Conservation (phyloP, 2,113 vertebrate species). For the Pogona vitticeps region DNA sequence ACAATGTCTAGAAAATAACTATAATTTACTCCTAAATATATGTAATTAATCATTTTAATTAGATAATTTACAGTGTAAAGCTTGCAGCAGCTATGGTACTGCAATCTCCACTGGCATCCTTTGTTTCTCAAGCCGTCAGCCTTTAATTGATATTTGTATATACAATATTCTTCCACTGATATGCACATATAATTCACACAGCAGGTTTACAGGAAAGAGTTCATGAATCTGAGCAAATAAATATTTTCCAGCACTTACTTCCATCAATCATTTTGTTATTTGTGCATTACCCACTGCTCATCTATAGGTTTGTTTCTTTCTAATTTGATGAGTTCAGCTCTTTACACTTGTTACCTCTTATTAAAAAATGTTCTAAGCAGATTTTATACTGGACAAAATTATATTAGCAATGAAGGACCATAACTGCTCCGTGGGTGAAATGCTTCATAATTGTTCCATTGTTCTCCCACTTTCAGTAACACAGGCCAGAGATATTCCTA, state of each 20-base stretch:
- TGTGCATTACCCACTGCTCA: not conserved
- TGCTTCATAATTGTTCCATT: no score
- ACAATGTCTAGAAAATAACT: constrained; percentile 42
- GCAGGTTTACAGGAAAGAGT: constrained; percentile 30
- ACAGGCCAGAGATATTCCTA: no score
- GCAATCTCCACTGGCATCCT: not conserved
- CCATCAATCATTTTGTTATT: constrained; percentile 1
- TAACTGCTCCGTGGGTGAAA: no score
- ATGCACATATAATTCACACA: constrained; percentile 11
- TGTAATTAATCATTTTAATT: constrained; percentile 48
- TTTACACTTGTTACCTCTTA: not conserved
- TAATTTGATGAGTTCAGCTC: not conserved
- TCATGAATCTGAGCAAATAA: not conserved
- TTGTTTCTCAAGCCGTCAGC: constrained; percentile 35
- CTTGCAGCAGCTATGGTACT: not conserved
- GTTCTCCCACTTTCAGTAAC: no score
- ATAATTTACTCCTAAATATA: constrained; percentile 44
- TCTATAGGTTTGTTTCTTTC: not conserved
- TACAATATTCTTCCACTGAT: constrained; percentile 33
- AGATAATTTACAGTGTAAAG: constrained; percentile 25
- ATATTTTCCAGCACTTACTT: not conserved
- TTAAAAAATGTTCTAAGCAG: not conserved
- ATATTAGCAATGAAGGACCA: no score
- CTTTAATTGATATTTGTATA: constrained; percentile 26
- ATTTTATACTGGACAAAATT: no score